phyloP scores from a whole-genome alignment of 2,888 invertebrate species.

The Eumerus sabulonum region DNA sequence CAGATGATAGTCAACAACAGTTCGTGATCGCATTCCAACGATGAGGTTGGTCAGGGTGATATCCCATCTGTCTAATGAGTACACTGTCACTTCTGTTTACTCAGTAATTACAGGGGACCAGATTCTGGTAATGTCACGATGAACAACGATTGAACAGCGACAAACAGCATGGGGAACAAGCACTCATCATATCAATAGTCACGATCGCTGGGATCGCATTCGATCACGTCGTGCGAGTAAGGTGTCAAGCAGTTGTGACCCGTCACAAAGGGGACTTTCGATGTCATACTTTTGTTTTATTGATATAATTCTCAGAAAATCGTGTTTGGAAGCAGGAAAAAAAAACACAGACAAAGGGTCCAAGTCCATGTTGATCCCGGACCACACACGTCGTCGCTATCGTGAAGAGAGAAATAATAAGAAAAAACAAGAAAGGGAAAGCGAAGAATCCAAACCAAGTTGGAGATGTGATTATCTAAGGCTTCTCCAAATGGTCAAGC shows the following conservation, averaged over 20 bases:
- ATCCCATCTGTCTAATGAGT: too few species aligned
- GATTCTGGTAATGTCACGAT: conserved; percentile 4
- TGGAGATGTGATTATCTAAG: too few species aligned
- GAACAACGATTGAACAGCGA: neutral
- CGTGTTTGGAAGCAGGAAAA: too few species aligned
- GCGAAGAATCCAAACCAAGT: too few species aligned
- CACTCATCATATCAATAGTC: neutral
- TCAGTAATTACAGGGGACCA: conserved; percentile 18
- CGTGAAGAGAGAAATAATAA: neutral
- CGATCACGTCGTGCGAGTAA: neutral
- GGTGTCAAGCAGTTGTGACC: conserved; percentile 4
- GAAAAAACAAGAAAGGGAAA: neutral
- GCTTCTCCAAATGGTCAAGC: too few species aligned
- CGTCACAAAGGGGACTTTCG: too few species aligned
- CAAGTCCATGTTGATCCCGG: conserved; percentile 38
- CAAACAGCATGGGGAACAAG: too few species aligned
- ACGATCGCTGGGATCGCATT: too few species aligned
- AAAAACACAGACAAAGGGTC: conserved; percentile 20
- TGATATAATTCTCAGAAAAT: conserved; percentile 31
- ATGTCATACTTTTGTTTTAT: conserved; percentile 19
- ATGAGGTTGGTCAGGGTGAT: too few species aligned
- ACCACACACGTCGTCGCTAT: conserved; percentile 38
- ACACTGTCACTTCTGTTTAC: neutral
- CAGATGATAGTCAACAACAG: too few species aligned
- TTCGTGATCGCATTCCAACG: too few species aligned